Base-by-base conservation (phyloP, 92 coral and sea anemone genomes). In the Epizoanthus ramosus region DNA sequence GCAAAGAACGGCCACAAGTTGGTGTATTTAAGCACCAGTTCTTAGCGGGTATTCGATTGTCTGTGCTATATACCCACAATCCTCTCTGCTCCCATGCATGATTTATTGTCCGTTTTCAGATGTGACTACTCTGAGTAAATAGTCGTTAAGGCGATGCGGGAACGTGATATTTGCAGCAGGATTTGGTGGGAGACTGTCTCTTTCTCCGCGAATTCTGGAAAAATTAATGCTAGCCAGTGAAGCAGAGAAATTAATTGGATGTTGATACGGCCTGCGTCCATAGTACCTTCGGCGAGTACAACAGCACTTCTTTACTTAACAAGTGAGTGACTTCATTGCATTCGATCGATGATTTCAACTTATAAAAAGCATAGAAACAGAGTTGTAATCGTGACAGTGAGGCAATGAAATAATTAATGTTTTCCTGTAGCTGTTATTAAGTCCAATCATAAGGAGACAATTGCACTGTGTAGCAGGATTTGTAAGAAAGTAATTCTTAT, bases 41-140 rank as follows among this genome's bases (percentile, higher is more conserved):
- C 22, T 43, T 35, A n/a, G 52, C 82, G 39, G 82, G 82, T 77
- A 21, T 60, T n/a, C 71, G 6, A 77, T 77, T 77, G 59, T 77
- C 57, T 45, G 28, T 3, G 2, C 6, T 71, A 17, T 14, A 56
- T 59, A 35, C 82, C 70, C 82, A 61, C 41, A 69, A 60, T 61
- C 56, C 82, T 22, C 43, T 33, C 57, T 65, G 82, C 82, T 25
- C 58, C 21, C 82, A 77, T 61, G 35, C 82, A 77, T 77, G 82
- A 77, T 77, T 77, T 77, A 61, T 77, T 47, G 71, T 77, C 81
- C 71, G 60, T 77, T 77, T 60, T 77, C 70, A 61, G 82, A 60
- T 18, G 81, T 61, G 69, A 60, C 82, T 77, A 35, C 6, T 28
- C 45, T 25, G 54, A 37, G 35, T 56, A 37, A 61, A 60, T 33